Percentiles rank a stretch among this genome's conserved stretches.
phyloP scores from a whole-genome alignment of 1,140 invertebrate species.

The Limonius californicus region DNA sequence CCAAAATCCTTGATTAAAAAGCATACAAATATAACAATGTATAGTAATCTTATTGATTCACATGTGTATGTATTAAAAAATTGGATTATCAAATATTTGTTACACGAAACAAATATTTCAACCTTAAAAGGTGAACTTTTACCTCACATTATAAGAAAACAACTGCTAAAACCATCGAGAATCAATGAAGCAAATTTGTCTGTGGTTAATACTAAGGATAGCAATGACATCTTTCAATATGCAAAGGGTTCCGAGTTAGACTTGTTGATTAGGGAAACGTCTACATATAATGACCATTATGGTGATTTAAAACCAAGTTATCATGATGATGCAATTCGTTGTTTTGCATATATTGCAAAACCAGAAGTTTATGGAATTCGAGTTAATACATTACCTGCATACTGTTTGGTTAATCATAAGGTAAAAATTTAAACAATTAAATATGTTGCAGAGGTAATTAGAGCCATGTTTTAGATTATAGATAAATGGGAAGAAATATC shows the following conservation, averaged over 20 bases:
- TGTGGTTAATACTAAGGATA: conserved; percentile 55
- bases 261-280: conserved; percentile 60
- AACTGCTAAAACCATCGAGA: conserved; percentile 62
- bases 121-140: conserved; percentile 87
- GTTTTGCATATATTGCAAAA: conserved; percentile 71
- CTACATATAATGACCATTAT: conserved; percentile 71
- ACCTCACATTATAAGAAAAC: conserved; percentile 81
- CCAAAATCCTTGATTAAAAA: conserved; percentile 67
- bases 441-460: too few species aligned
- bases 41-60: conserved; percentile 75
- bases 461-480: conserved; percentile 57
- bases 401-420: conserved; percentile 78
- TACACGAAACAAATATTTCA: conserved; percentile 64
- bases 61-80: conserved; percentile 89
- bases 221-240: conserved; percentile 66
- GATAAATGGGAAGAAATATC: conserved; percentile 55
- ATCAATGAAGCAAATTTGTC: conserved; percentile 57
- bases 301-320: conserved; percentile 67
- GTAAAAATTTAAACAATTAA: conserved; percentile 48
- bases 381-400: conserved; percentile 78
- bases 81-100: conserved; percentile 78
- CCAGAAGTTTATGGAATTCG: conserved; percentile 69
- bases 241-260: conserved; percentile 60
- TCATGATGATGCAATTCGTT: conserved; percentile 69
- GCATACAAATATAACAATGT: conserved; percentile 69